Evolutionary conservation across 2,888 invertebrate genomes (phyloP).

Genomic region (Drosophila ezoana): DNA sequence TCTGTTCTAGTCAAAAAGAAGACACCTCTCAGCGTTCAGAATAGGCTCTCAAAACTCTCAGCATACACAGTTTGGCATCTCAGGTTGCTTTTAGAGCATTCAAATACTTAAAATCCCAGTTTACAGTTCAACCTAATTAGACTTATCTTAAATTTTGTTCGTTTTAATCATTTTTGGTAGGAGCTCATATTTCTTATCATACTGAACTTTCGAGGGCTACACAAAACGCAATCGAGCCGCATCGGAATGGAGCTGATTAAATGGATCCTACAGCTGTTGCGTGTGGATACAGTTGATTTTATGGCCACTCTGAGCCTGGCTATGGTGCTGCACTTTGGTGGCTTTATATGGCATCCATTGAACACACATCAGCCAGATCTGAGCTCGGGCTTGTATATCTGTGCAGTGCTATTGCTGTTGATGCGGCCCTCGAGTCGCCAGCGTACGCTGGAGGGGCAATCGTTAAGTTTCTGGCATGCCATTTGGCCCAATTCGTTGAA

Average conservation of each 20-base stretch:
- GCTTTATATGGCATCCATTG: constrained; percentile 31
- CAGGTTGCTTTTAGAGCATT: not conserved
- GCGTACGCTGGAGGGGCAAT: not conserved
- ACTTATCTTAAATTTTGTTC: constrained; percentile 7
- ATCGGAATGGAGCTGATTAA: constrained; percentile 8
- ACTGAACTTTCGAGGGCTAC: not conserved
- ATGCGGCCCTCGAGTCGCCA: constrained; percentile 13
- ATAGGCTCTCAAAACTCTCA: no score
- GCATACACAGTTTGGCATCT: no score
- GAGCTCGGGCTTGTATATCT: constrained; percentile 45
- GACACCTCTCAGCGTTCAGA: no score
- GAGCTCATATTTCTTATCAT: not conserved
- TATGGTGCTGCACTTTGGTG: constrained; percentile 19
- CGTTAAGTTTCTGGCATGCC: constrained; percentile 1
- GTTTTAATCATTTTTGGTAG: not conserved
- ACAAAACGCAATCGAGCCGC: not conserved
- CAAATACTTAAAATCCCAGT: not conserved
- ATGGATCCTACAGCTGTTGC: constrained; percentile 4
- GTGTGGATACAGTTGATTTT: constrained; percentile 36
- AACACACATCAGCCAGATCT: constrained; percentile 35
- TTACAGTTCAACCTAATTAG: not conserved
- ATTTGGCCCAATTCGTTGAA: constrained; percentile 25
- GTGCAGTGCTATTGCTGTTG: constrained; percentile 29
- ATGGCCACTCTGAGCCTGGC: constrained; percentile 22
- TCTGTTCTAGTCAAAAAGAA: no score